Base-by-base conservation (phyloP, 2,113 vertebrate species). In the Zingel zingel region DNA sequence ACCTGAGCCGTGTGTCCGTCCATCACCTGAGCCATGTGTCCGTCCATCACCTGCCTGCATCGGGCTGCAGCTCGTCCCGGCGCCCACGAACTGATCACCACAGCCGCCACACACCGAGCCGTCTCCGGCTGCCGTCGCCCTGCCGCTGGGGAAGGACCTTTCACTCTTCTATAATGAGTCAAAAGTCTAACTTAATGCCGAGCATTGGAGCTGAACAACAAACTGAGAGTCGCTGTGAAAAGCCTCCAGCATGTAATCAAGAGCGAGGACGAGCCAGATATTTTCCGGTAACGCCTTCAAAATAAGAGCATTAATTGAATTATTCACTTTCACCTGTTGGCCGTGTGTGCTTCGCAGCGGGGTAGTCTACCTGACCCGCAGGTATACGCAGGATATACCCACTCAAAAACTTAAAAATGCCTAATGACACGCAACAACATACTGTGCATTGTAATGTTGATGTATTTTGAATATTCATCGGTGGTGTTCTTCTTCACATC, bases 21-120 rank as follows among this genome's bases (percentile, higher is more conserved):
- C 92, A 93, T 92, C 92, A 93, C 84, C 90, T 91, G 90, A n/a
- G n/a, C n/a, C n/a, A n/a, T n/a, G 27, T 51, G 63, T 53, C 77
- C 84, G 59, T 89, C 86, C 92, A 93, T 92, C 92, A 93, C 84
- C 90, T 91, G 90, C 43, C 86, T 71, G 86, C 92, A 93, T 91
- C 77, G 47, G 80, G 69, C 83, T 53, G 74, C 77, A 51, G 72
- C 88, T 78, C 86, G 72, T 85, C 82, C 84, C 76, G 48, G 11
- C 4, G 53, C 51, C 0, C 79, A 64, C 18, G 5, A 25, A 14
- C 58, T 23, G 53, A 72, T 6, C 47, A n/a, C 12, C 58, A 27
- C 57, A 72, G 5, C 47, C 64, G 53, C 74, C 10, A 25, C 4
- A 33, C 5, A 2, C 13, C 0, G 2, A 33, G 1, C 11, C 0